Percentiles rank a stretch among this genome's conserved stretches.
phyloP scores from a whole-genome alignment of 2,888 invertebrate species.

The Athalia circularis region DNA sequence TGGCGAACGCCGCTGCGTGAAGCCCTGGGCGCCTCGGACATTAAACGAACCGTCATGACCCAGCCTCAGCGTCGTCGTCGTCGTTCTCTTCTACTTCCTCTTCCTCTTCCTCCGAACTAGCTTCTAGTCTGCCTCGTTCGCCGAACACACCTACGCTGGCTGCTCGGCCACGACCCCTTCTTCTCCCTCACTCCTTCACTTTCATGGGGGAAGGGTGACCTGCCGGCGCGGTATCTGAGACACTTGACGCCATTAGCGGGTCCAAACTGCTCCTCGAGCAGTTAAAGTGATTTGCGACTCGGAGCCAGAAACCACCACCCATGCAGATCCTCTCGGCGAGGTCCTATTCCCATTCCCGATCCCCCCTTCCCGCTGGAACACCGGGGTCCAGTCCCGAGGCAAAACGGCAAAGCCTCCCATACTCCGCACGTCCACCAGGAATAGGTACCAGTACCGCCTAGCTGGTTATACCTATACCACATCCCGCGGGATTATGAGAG shows the following conservation, averaged over 20 bases:
- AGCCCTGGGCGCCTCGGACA: conserved; percentile 62
- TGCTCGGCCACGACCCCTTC: neutral
- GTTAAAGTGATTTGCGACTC: conserved; percentile 73
- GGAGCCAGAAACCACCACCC: conserved; percentile 58
- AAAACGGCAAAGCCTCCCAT: conserved; percentile 50
- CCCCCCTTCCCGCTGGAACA: conserved; percentile 30
- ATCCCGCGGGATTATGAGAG: conserved; percentile 58
- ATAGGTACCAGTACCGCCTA: too few species aligned
- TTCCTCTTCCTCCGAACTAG: conserved; percentile 3
- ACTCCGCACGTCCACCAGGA: conserved; percentile 22
- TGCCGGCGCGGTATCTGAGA: conserved; percentile 68
- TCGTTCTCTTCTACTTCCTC: conserved; percentile 14
- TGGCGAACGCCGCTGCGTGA: conserved; percentile 69
- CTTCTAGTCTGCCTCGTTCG: conserved; percentile 1
- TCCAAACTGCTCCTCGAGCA: conserved; percentile 71
- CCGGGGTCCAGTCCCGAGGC: conserved; percentile 17
- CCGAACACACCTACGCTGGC: conserved; percentile 4
- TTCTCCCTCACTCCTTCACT: conserved; percentile 50
- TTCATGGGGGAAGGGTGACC: conserved; percentile 58
- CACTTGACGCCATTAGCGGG: conserved; percentile 73
- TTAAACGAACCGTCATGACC: conserved; percentile 64
- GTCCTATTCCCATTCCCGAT: conserved; percentile 47
- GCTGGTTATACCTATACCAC: conserved; percentile 38
- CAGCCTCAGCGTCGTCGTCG: conserved; percentile 43
- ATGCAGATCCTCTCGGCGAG: conserved; percentile 53